Evolutionary conservation across 1,140 invertebrate genomes (phyloP).

Genomic region (Conus betulinus): DNA sequence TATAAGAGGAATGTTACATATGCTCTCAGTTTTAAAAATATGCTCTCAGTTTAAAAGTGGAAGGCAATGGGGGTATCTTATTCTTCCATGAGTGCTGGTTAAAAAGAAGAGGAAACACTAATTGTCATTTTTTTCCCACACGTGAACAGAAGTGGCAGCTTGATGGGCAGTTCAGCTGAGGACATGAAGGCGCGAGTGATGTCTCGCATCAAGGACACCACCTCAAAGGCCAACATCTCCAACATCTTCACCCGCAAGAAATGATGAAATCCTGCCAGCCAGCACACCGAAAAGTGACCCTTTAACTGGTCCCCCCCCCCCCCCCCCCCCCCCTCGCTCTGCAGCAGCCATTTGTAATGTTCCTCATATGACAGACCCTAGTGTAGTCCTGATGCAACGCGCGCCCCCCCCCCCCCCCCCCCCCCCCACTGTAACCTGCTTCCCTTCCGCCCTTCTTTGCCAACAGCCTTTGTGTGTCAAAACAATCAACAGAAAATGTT

Average conservation of each 20-base stretch:
- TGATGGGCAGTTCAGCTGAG: slow-evolving; percentile 50
- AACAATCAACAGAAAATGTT: too few relatives aligned
- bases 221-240: slow-evolving; percentile 67
- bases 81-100: neutral
- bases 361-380: too few relatives aligned
- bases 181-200: slow-evolving; percentile 69
- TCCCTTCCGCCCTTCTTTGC: too few relatives aligned
- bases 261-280: slow-evolving; percentile 32
- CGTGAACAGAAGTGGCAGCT: slow-evolving; percentile 52
- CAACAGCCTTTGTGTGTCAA: too few relatives aligned
- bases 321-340: too few relatives aligned
- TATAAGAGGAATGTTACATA: too few relatives aligned
- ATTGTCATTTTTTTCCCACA: slow-evolving; percentile 13
- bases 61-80: neutral
- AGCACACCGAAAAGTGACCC: too few relatives aligned
- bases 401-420: too few relatives aligned
- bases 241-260: slow-evolving; percentile 71
- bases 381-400: too few relatives aligned
- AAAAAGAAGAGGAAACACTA: neutral
- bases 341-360: too few relatives aligned
- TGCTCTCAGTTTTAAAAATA: neutral
- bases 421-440: too few relatives aligned
- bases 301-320: too few relatives aligned
- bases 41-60: neutral
- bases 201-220: slow-evolving; percentile 69